Base-by-base conservation (phyloP, 2,113 vertebrate species). In the Microcebus murinus region DNA sequence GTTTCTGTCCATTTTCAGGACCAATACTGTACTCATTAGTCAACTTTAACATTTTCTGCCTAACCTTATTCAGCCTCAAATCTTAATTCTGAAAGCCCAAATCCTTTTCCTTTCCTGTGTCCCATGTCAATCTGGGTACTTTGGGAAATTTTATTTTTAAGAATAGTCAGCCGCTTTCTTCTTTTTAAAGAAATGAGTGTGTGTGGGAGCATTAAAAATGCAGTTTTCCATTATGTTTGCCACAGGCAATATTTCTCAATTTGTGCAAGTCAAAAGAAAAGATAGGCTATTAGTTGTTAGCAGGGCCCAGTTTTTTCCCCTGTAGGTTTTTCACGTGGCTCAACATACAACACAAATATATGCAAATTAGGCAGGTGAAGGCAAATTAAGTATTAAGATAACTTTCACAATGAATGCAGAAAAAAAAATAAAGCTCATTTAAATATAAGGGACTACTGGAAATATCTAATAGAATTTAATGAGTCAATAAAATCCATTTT, bases 381-480 rank as follows among this genome's bases (percentile, higher is more conserved):
- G 96, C 81, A 96, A 97, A 98, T 97, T 97, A 97, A 96, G 85
- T 96, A 98, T 98, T 98, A 97, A 98, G 97, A 98, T 98, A 98
- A 97, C 80, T 96, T 98, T 98, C 98, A 98, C 92, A 98, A 86
- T 97, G 97, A 96, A 98, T 86, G 97, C 9, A 97, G 98, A 63
- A 98, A 96, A 48, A 45, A 48, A 98, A 98, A 45, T 92, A 96
- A 96, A 95, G 96, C 92, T 96, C 91, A 98, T 98, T 98, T 98
- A 98, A 98, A 98, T 97, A 98, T 96, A 97, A 0, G 20, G 71
- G 93, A 97, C 83, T 96, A 97, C 95, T 98, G 98, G 98, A 99
- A 98, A 98, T 98, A 96, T 98, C 97, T 98, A 95, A 97, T 98
- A 98, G 97, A 98, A 98, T 96, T 98, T 99, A 98, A 99, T 98